These are phyloP conservation scores for Heterochromis multidens DNA, from an alignment of 2,113 vertebrate genomes.

Conservation along the genomic window DNA sequence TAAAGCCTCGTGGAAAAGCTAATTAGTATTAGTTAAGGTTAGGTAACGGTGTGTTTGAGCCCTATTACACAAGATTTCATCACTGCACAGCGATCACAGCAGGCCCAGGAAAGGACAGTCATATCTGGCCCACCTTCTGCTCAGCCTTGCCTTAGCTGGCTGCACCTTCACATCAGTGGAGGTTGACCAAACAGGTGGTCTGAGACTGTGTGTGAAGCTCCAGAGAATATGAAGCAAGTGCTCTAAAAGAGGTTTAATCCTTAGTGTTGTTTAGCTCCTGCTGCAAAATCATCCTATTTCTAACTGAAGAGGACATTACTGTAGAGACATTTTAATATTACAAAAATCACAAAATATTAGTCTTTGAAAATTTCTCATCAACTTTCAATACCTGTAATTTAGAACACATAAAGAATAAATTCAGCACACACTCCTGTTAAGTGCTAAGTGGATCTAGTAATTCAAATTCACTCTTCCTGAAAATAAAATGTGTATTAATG, in stretches of 20 bases:
- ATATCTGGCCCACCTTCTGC: conserved; percentile 7
- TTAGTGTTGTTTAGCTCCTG: neutral
- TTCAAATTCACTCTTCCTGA: neutral
- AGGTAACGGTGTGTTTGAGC: conserved; percentile 13
- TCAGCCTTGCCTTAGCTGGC: neutral
- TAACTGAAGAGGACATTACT: neutral
- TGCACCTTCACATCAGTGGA: conserved; percentile 6
- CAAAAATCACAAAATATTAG: neutral
- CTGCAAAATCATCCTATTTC: neutral
- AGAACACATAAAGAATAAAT: neutral
- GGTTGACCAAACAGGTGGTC: conserved; percentile 17
- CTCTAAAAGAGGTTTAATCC: neutral
- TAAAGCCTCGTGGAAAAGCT: conserved; percentile 27
- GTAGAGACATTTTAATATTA: neutral
- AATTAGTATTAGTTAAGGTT: conserved; percentile 40
- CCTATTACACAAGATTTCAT: conserved; percentile 47
- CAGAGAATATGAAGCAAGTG: neutral
- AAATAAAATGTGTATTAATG: neutral
- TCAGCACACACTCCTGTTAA: neutral
- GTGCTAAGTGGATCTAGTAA: neutral
- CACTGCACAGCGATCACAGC: conserved; percentile 19
- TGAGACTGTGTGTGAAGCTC: neutral
- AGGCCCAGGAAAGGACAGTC: conserved; percentile 2
- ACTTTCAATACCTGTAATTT: neutral
- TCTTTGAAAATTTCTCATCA: neutral